Evolutionary conservation across 2,888 invertebrate genomes (phyloP), one percentile per base, ranked within the genome.

Genomic region (Lepetodrilus schrolli): DNA sequence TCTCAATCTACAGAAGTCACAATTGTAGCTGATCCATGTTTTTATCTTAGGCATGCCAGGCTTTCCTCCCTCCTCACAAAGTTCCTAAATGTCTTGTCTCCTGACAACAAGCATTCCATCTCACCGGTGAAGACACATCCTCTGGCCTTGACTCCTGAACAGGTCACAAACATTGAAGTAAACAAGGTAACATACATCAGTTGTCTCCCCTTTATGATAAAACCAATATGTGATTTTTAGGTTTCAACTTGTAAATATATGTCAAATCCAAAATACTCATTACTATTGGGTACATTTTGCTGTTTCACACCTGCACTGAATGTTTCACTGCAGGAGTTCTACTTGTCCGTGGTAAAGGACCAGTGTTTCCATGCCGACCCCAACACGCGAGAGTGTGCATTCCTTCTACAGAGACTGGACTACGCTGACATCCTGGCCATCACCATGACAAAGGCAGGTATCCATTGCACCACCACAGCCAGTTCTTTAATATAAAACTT

Each of bases 401-500:
- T 92, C 83, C 90, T 94, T 17, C 88, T 94, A 75, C 92, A 91
- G 79, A 91, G 92, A 74, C 90, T 94, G 58, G 92, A 92, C 58
- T 93, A 92, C 80, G 92, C 93, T 26, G 93, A 93, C 84, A 92
- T 93, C 73, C 84, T 92, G 34, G 79, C 83, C 73, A 81, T 89
- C 37, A 86, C 86, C 23, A 89, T 89, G 88, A 84, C 87, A n/a
- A 87, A 87, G 86, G 88, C 86, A 75, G 8, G 70, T 38, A 1
- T 8, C 4, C 23, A 1, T 30, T 26, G 3, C n/a, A n/a, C 13
- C 65, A 17, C 5, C 20, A 50, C 20, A 3, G 21, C 47, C 13
- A 47, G 2, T 2, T 17, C 47, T 47, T 2, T 17, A 3, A 38
- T 47, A 4, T 2, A 47, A 7, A 17, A 47, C 13, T n/a, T n/a